Evolutionary conservation across 2,888 invertebrate genomes (phyloP).

Genomic region (Physocephala rufipes): DNA sequence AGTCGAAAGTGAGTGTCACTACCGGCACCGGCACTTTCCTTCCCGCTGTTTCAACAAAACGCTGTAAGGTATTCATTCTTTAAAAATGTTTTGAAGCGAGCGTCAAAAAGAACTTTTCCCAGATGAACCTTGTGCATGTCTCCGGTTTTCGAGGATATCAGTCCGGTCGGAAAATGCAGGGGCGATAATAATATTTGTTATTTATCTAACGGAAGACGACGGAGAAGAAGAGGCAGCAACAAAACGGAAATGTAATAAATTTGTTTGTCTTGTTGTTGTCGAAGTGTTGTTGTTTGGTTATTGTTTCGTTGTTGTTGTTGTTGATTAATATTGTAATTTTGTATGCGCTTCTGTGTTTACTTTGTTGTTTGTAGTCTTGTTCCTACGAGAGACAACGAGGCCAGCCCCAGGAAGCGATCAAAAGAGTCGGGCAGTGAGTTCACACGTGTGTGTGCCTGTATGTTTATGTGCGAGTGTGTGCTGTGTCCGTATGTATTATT

Average conservation of each 20-base stretch:
- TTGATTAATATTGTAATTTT: constrained; percentile 52
- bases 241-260: constrained; percentile 64
- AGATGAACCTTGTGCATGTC: no score
- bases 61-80: neutral
- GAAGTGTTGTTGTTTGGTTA: no score
- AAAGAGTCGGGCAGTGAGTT: neutral
- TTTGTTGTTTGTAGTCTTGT: constrained; percentile 16
- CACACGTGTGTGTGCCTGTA: neutral
- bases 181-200: constrained; percentile 64
- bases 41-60: no score
- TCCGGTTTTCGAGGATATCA: neutral
- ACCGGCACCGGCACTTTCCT: no score
- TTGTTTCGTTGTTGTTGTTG: constrained; percentile 37
- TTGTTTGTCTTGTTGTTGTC: constrained; percentile 55
- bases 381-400: neutral
- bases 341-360: constrained; percentile 8
- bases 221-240: neutral
- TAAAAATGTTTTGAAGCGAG: no score
- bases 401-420: neutral
- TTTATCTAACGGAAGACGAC: constrained; percentile 60
- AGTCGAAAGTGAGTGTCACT: no score
- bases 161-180: constrained; percentile 47
- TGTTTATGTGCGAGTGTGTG: neutral
- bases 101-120: neutral
- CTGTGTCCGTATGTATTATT: neutral